These are phyloP conservation scores for Hemitrygon akajei DNA, from an alignment of 2,797 vertebrate genomes.

Conservation along the genomic window DNA sequence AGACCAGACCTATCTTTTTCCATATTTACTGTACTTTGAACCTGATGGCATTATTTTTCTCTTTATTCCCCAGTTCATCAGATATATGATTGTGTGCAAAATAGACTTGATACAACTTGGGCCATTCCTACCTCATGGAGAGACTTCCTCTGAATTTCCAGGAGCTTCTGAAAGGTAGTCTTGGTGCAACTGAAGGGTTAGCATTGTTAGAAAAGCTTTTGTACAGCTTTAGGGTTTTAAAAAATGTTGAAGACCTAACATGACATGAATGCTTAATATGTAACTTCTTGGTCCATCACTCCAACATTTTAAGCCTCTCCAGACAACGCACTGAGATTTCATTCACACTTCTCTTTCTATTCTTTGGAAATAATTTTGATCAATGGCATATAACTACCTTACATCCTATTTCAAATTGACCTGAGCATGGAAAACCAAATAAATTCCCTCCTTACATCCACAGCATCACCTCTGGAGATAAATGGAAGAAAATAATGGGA, in stretches of 20 bases:
- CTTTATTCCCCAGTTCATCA: not conserved
- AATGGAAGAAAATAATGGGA: too few species aligned
- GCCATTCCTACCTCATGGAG: not conserved
- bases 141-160: not conserved
- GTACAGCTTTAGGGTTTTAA: not conserved
- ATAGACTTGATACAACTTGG: not conserved
- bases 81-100: not conserved
- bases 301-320: not conserved
- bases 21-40: too few species aligned
- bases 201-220: not conserved
- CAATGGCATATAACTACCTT: too few species aligned
- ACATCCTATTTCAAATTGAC: not conserved
- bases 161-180: not conserved
- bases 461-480: too few species aligned
- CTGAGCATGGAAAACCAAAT: not conserved
- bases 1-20: too few species aligned
- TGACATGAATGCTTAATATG: not conserved
- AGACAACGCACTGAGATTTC: not conserved
- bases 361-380: too few species aligned
- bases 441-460: not conserved
- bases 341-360: too few species aligned
- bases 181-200: not conserved
- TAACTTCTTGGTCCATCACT: not conserved
- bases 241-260: not conserved
- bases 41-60: not conserved